A percentile compares a stretch with the other conserved stretches of the same genome.
Evolutionary conservation across 2,113 vertebrate genomes (phyloP).

Genomic region (Osmerus mordax): DNA sequence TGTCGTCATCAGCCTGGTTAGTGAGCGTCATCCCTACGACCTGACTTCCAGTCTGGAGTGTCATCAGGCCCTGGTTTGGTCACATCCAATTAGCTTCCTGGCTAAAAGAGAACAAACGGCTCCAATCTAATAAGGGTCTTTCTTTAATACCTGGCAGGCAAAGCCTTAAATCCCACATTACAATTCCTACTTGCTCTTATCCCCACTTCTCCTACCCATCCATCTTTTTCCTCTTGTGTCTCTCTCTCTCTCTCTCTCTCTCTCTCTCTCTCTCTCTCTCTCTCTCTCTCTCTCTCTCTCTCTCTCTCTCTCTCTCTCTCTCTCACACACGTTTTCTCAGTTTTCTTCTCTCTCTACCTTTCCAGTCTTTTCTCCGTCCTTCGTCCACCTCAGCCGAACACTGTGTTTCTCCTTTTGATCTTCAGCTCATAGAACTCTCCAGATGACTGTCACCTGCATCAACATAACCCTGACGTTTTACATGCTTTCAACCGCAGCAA

Average conservation of each 20-base stretch:
- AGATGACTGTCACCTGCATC: too few relatives aligned
- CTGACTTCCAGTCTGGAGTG: slow-evolving; percentile 20
- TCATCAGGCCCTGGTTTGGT: slow-evolving; percentile 32
- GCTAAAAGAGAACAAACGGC: slow-evolving; percentile 29
- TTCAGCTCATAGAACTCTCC: too few relatives aligned
- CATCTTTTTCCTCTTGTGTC: slow-evolving; percentile 1
- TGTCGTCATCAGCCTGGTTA: slow-evolving; percentile 1
- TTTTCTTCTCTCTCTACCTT: neutral
- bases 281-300: neutral
- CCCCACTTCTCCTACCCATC: neutral
- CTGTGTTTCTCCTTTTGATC: too few relatives aligned
- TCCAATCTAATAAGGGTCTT: slow-evolving; percentile 50
- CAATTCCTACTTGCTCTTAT: slow-evolving; percentile 1
- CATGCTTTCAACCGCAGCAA: too few relatives aligned
- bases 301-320: neutral
- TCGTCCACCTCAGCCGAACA: too few relatives aligned
- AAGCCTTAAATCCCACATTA: slow-evolving; percentile 59
- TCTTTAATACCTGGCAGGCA: slow-evolving; percentile 43
- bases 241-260: neutral
- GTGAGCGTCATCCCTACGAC: slow-evolving; percentile 15
- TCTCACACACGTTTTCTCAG: neutral
- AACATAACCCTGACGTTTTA: too few relatives aligned
- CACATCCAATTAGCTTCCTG: slow-evolving; percentile 62
- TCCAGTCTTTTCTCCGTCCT: neutral
- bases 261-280: neutral